phyloP scores from a whole-genome alignment of 1,140 invertebrate species.

The Aphaenogaster rudis region DNA sequence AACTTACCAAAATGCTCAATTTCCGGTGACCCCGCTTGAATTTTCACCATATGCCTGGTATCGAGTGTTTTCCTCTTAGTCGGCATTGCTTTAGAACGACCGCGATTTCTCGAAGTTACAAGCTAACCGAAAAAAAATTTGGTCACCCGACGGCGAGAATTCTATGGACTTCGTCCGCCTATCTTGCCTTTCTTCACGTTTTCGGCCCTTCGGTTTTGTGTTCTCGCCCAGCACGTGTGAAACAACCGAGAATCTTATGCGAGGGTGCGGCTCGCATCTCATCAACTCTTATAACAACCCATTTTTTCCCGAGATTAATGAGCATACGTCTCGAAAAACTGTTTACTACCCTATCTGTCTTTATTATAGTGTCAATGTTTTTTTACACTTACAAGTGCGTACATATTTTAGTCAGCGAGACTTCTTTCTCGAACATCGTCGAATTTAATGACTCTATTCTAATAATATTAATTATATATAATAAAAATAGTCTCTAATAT shows the following conservation, averaged over 20 bases:
- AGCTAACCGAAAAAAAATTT: slow-evolving; percentile 6
- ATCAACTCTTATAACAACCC: slow-evolving; percentile 36
- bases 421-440: background rate
- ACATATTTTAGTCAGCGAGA: background rate
- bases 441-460: background rate
- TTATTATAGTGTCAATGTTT: background rate
- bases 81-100: background rate
- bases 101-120: slow-evolving; percentile 18
- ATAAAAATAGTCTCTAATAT: too few relatives aligned
- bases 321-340: slow-evolving; percentile 8
- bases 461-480: background rate
- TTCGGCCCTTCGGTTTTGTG: slow-evolving; percentile 15
- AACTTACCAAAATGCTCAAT: background rate
- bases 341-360: slow-evolving; percentile 4
- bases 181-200: slow-evolving; percentile 28
- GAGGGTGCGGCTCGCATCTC: slow-evolving; percentile 31
- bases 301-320: slow-evolving; percentile 33
- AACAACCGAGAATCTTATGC: slow-evolving; percentile 29
- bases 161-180: slow-evolving; percentile 12
- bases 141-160: background rate
- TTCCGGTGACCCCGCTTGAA: slow-evolving; percentile 18
- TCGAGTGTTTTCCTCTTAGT: slow-evolving; percentile 17
- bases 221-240: slow-evolving; percentile 44
- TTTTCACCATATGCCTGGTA: slow-evolving; percentile 48
- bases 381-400: background rate